Percentiles rank a stretch among this genome's conserved stretches.
phyloP scores from a whole-genome alignment of 2,888 invertebrate genomes.

The Zonitis immaculata region DNA sequence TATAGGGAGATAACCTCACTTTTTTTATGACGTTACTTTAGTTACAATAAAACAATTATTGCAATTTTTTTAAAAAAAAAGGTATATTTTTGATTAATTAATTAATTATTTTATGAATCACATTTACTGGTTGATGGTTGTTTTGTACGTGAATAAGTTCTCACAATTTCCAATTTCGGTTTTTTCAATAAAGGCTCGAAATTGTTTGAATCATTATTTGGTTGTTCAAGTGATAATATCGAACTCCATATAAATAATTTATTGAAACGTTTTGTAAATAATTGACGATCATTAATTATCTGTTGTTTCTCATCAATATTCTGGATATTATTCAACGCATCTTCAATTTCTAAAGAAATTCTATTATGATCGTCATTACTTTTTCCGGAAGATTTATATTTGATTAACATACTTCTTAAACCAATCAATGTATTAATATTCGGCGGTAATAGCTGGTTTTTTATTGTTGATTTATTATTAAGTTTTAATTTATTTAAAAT shows the following conservation, averaged over 20 bases:
- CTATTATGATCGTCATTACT: neutral
- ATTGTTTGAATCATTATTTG: slow-evolving; percentile 4
- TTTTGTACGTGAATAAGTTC: too few relatives aligned
- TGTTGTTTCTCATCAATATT: neutral
- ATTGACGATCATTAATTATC: slow-evolving; percentile 11
- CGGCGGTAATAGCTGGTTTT: slow-evolving; percentile 17
- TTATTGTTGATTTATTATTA: neutral
- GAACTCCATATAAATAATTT: slow-evolving; percentile 27
- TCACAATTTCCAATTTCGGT: neutral
- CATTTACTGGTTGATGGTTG: too few relatives aligned
- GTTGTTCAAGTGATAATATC: slow-evolving; percentile 23
- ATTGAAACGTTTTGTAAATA: slow-evolving; percentile 24
- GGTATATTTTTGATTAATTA: too few relatives aligned
- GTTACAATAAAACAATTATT: too few relatives aligned
- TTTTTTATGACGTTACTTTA: too few relatives aligned
- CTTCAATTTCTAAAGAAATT: slow-evolving; percentile 1
- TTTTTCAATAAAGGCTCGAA: neutral
- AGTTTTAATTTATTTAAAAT: slow-evolving; percentile 23
- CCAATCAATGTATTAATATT: slow-evolving; percentile 21
- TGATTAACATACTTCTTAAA: slow-evolving; percentile 20
- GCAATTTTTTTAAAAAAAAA: too few relatives aligned
- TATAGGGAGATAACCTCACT: too few relatives aligned
- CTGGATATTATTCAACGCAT: neutral
- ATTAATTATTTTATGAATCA: too few relatives aligned
- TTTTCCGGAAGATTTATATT: slow-evolving; percentile 11